Conservation (phyloP, 1,140 invertebrate species). For the Bombus fervidus region DNA sequence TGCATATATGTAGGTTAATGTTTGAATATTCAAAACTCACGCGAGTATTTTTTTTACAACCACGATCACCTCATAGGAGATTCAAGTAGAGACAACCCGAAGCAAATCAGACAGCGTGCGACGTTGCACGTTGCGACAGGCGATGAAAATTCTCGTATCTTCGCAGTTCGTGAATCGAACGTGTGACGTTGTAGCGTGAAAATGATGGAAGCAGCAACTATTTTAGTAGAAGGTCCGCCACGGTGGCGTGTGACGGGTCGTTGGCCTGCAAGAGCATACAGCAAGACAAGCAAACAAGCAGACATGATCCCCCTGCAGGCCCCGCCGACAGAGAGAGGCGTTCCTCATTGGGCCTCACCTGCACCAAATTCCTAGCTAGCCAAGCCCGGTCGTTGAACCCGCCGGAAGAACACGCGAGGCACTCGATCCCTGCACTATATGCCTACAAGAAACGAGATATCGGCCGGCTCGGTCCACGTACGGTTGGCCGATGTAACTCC, state of each 20-base stretch:
- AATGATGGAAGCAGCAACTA: conserved; percentile 56
- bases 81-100: background rate
- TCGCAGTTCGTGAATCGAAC: background rate
- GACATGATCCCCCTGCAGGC: conserved; percentile 70
- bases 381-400: conserved; percentile 71
- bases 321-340: conserved; percentile 63
- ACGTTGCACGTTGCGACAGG: no score
- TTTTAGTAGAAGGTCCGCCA: conserved; percentile 58
- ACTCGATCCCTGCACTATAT: conserved; percentile 43
- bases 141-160: background rate
- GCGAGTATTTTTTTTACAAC: no score
- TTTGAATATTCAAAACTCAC: background rate
- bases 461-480: conserved; percentile 3
- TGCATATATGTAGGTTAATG: background rate
- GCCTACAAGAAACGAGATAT: conserved; percentile 53
- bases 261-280: conserved; percentile 73
- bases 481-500: background rate
- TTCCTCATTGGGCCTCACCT: conserved; percentile 78
- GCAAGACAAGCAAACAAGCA: conserved; percentile 66
- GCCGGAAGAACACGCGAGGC: conserved; percentile 47
- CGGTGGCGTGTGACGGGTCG: conserved; percentile 63
- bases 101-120: background rate
- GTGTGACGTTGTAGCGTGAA: conserved; percentile 7
- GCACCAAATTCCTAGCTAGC: conserved; percentile 80
- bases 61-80: background rate